These are phyloP conservation scores for Plagodis dolabraria DNA, from an alignment of 2,888 invertebrate genomes.

Conservation along the genomic window DNA sequence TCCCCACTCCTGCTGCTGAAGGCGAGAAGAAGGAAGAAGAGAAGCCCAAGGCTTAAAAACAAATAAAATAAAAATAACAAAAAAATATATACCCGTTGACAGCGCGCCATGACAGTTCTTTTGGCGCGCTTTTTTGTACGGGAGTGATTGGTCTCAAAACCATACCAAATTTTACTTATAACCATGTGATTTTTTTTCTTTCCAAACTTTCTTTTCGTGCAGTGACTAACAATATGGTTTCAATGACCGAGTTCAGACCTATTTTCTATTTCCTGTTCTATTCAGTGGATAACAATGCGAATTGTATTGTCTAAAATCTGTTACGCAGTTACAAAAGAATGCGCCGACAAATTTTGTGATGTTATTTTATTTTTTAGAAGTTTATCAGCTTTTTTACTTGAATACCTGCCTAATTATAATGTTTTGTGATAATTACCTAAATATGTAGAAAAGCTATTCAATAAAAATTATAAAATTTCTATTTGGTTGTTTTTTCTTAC, in stretches of 20 bases:
- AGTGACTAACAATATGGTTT: conserved; percentile 17
- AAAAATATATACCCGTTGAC: conserved; percentile 29
- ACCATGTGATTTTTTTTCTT: conserved; percentile 30
- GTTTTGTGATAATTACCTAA: conserved; percentile 78
- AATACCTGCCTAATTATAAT: conserved; percentile 75
- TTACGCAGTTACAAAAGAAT: conserved; percentile 16
- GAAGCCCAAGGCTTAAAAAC: conserved; percentile 69
- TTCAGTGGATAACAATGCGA: conserved; percentile 41
- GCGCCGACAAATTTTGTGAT: conserved; percentile 29
- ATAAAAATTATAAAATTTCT: conserved; percentile 75
- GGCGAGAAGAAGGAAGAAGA: conserved; percentile 65
- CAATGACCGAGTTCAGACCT: conserved; percentile 46
- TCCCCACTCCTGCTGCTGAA: conserved; percentile 80
- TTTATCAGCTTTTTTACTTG: conserved; percentile 77
- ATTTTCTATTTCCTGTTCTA: conserved; percentile 68
- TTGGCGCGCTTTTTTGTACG: conserved; percentile 18
- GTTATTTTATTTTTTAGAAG: conserved; percentile 67
- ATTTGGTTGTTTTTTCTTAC: conserved; percentile 41
- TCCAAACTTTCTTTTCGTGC: conserved; percentile 28
- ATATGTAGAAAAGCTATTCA: conserved; percentile 63
- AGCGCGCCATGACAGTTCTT: conserved; percentile 21
- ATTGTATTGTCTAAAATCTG: conserved; percentile 23
- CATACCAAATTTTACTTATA: conserved; percentile 52
- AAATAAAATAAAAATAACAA: conserved; percentile 10
- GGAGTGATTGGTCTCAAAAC: conserved; percentile 58